phyloP scores from a whole-genome alignment of 2,113 vertebrate genomes.

The Leuciscus idus region DNA sequence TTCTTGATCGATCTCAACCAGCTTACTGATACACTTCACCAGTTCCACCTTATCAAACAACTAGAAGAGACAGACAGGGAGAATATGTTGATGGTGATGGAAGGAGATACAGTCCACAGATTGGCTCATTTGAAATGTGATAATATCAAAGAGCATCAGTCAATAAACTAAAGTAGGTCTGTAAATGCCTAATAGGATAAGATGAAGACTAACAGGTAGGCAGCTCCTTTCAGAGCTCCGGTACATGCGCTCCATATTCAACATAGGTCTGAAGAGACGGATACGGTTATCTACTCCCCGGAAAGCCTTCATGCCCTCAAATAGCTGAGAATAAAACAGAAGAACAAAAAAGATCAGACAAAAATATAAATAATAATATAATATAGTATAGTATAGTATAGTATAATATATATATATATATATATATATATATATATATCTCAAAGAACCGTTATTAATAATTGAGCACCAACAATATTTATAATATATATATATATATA shows the following conservation, averaged over 20 bases:
- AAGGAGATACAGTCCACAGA: neutral
- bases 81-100: neutral
- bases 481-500: too few relatives aligned
- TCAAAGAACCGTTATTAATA: too few relatives aligned
- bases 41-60: slow-evolving; percentile 81
- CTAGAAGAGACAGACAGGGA: slow-evolving; percentile 63
- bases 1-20: slow-evolving; percentile 84
- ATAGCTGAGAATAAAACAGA: slow-evolving; percentile 74
- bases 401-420: too few relatives aligned
- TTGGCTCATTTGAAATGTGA: neutral
- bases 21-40: slow-evolving; percentile 82
- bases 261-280: slow-evolving; percentile 86
- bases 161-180: slow-evolving; percentile 33
- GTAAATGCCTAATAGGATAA: neutral
- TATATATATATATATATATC: too few relatives aligned
- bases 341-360: neutral
- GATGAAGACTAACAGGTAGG: slow-evolving; percentile 81
- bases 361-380: neutral
- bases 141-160: neutral
- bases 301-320: slow-evolving; percentile 91
- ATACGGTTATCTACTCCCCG: slow-evolving; percentile 80
- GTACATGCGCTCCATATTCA: slow-evolving; percentile 91
- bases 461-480: too few relatives aligned
- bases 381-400: too few relatives aligned
- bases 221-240: slow-evolving; percentile 78